phyloP scores from a whole-genome alignment of 2,113 vertebrate genomes.

The Lipotes vexillifer region DNA sequence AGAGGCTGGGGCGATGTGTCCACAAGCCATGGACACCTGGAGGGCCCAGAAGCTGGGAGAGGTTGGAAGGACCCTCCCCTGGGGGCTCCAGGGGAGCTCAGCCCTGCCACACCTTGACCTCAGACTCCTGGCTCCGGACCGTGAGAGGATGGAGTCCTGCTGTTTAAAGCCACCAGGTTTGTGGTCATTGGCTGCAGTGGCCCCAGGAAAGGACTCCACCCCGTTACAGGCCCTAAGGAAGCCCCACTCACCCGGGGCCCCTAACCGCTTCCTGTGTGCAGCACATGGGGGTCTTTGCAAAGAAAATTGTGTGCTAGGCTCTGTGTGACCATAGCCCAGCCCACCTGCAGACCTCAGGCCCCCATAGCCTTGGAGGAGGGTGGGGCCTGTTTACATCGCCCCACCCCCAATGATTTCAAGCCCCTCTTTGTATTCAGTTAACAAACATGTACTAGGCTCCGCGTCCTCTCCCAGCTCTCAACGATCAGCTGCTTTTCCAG shows the following conservation, averaged over 20 bases:
- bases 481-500: not conserved
- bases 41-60: not conserved
- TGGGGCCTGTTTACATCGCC: not conserved
- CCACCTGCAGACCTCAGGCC: not conserved
- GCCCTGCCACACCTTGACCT: too few relatives aligned
- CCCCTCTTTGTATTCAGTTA: too few relatives aligned
- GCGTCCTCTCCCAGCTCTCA: not conserved
- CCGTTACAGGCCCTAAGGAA: not conserved
- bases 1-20: accelerated
- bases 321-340: too few relatives aligned
- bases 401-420: not conserved
- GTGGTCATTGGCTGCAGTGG: not conserved
- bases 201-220: not conserved
- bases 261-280: not conserved
- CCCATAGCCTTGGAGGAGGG: too few relatives aligned
- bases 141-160: not conserved
- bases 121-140: not conserved
- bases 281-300: not conserved
- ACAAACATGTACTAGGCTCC: accelerated
- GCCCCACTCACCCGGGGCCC: not conserved
- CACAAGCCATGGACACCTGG: not conserved
- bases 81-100: not conserved
- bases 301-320: not conserved
- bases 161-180: not conserved
- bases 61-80: not conserved